These are phyloP conservation scores for Sternotherus odoratus DNA, from an alignment of 2,797 vertebrate species.

Conservation along the genomic window DNA sequence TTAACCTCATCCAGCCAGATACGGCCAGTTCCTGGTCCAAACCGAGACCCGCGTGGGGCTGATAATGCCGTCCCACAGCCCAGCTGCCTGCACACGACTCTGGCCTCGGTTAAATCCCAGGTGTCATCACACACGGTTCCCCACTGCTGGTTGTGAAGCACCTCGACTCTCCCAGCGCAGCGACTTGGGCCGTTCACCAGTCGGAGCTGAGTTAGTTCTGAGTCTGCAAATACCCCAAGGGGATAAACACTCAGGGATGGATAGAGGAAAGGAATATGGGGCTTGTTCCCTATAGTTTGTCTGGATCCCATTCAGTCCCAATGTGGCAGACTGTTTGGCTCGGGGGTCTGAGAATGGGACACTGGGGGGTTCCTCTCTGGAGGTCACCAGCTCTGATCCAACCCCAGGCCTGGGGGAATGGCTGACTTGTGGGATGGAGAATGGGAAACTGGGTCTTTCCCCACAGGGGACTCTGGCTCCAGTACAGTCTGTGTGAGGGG, in stretches of 20 bases:
- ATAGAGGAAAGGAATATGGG: not conserved
- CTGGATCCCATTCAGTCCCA: not conserved
- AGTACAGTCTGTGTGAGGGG: not conserved
- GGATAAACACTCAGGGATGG: not conserved
- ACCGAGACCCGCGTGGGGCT: accelerated
- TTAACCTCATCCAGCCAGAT: constrained; percentile 26
- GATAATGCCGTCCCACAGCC: constrained; percentile 19
- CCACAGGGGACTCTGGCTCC: not conserved
- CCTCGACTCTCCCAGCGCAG: too few relatives aligned
- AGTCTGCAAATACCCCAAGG: too few relatives aligned
- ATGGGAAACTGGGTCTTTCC: not conserved
- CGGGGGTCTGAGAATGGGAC: not conserved
- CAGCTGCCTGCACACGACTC: constrained; percentile 63
- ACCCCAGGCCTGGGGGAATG: not conserved
- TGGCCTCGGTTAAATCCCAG: constrained; percentile 68
- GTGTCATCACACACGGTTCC: not conserved
- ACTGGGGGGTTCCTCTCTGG: not conserved
- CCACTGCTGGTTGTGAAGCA: too few relatives aligned
- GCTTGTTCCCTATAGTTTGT: not conserved
- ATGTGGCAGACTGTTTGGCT: not conserved
- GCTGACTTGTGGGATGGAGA: not conserved
- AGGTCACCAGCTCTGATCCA: not conserved
- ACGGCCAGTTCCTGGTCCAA: not conserved
- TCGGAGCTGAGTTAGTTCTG: too few relatives aligned
- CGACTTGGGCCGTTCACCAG: too few relatives aligned